Conservation (phyloP, 2,888 invertebrate genomes). For the Nasonia oneida region DNA sequence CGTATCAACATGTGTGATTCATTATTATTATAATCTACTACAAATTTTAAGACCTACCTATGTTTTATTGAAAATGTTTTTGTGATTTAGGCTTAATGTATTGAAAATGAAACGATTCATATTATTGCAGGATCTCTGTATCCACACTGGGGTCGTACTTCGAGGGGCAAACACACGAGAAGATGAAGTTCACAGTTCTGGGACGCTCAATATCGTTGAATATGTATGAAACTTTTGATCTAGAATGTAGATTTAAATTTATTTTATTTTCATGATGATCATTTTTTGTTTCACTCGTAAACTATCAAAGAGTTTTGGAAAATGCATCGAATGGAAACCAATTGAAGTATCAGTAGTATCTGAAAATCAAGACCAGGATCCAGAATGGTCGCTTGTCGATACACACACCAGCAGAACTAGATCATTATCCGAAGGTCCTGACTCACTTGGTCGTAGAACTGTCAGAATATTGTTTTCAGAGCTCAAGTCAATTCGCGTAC, state of each 20-base stretch:
- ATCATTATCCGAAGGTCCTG: conserved; percentile 79
- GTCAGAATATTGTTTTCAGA: conserved; percentile 83
- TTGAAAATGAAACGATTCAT: not conserved
- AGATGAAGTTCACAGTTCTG: conserved; percentile 84
- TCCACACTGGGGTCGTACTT: conserved; percentile 89
- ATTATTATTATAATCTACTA: not conserved
- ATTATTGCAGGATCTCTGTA: conserved; percentile 84
- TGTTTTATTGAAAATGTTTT: not conserved
- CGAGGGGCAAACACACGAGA: conserved; percentile 81
- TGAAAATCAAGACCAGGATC: conserved; percentile 86
- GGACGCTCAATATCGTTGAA: conserved; percentile 86
- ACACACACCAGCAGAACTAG: conserved; percentile 85
- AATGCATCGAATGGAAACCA: conserved; percentile 91
- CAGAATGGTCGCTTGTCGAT: conserved; percentile 91
- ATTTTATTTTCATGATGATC: conserved; percentile 22
- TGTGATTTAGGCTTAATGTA: not conserved
- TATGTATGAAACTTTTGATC: conserved; percentile 77
- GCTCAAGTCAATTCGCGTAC: conserved; percentile 84
- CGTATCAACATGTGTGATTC: not conserved
- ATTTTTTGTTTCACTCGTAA: conserved; percentile 44
- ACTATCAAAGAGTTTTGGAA: conserved; percentile 79
- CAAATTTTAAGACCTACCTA: not conserved
- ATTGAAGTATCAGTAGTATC: conserved; percentile 89
- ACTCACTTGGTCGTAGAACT: conserved; percentile 78
- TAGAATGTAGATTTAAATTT: not conserved